Evolutionary conservation across 2,113 vertebrate species (phyloP), one percentile per base, ranked within the genome.

Genomic region (Sula dactylatra): DNA sequence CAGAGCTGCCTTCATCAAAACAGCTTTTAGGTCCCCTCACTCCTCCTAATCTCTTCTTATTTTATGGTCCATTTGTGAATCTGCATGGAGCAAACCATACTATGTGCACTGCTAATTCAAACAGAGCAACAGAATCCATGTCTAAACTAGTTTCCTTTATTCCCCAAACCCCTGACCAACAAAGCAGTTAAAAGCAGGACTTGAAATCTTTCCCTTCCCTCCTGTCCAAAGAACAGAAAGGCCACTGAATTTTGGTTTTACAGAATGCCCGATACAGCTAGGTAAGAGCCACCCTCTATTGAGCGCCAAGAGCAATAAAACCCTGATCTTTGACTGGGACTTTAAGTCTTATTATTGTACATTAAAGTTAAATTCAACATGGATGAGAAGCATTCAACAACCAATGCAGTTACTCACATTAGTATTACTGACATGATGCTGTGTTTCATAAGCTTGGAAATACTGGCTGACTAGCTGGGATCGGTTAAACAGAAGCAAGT

Each of bases 1-100:
- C 59, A 93, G 70, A 97, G 67, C 73, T 94, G 82, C 79, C 86
- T 74, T 95, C 81, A 94, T 70, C 47, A 36, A 82, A 95, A 49
- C 2, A 14, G 72, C 55, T 94, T 86, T 52, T 76, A 82, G 93
- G 62, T 88, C 86, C 18, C 54, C 58, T 90, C 32, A 31, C 12
- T 94, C 40, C 84, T 79, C 78, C 86, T 64, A 78, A 88, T 91
- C 71, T 71, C 82, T 78, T 66, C 77, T 74, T 86, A 95, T 96
- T 96, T 92, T 79, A 94, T 67, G 54, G 34, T 47, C 58, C 15
- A 10, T 84, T 97, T 81, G 47, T 85, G 84, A 88, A 77, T 94
- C 64, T 74, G 55, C 70, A 44, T 44, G 26, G 66, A 95, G 62
- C 45, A 74, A 94, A 91, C 67, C 44, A 72, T 25, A 88, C 32